Conservation (phyloP, 2,797 vertebrate genomes). For the Centropyge bicolor region DNA sequence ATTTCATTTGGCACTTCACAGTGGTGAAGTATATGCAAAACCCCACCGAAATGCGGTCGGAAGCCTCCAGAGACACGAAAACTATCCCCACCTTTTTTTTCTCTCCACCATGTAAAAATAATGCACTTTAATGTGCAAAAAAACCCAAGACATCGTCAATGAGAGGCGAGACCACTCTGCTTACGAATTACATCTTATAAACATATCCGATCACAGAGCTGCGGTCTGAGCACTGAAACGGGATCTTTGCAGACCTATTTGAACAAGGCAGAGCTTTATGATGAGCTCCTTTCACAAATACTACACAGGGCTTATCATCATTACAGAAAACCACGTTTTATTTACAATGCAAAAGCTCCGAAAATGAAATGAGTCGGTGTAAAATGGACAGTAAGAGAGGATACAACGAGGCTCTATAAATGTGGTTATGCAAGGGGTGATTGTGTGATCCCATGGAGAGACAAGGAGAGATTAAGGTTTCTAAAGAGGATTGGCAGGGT, state of each 20-base stretch:
- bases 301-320: constrained; percentile 22
- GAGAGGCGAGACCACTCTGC: constrained; percentile 59
- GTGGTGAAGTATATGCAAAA: constrained; percentile 64
- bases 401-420: constrained; percentile 48
- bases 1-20: constrained; percentile 76
- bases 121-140: constrained; percentile 75
- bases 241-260: constrained; percentile 57
- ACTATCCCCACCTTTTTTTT: constrained; percentile 34
- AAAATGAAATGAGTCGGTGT: constrained; percentile 43
- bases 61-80: constrained; percentile 62
- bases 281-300: constrained; percentile 37
- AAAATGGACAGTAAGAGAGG: constrained; percentile 47
- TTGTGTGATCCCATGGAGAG: constrained; percentile 31
- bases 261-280: constrained; percentile 54
- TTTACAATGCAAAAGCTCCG: constrained; percentile 58
- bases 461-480: constrained; percentile 18
- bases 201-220: constrained; percentile 70
- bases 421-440: constrained; percentile 44
- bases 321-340: constrained; percentile 56
- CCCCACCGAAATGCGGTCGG: constrained; percentile 70
- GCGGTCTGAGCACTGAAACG: constrained; percentile 62
- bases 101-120: constrained; percentile 64
- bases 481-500: constrained; percentile 16
- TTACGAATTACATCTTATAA: constrained; percentile 71
- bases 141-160: constrained; percentile 63